Conservation (phyloP, 2,888 invertebrate species). For the Steromphala cineraria region DNA sequence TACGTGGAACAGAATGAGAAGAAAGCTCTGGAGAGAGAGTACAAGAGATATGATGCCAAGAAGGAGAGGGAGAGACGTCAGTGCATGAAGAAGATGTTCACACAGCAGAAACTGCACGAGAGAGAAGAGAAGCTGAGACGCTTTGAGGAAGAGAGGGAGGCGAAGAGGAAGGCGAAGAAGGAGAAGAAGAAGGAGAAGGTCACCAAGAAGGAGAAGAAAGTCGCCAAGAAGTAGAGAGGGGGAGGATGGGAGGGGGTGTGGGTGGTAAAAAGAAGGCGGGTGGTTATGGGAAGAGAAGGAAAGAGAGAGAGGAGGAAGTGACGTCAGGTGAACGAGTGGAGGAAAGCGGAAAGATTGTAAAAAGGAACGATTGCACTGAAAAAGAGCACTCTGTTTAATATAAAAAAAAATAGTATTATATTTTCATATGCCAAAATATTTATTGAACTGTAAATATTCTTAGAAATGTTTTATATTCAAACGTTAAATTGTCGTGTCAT, state of each 20-base stretch:
- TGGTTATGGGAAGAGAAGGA: neutral
- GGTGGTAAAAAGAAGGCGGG: neutral
- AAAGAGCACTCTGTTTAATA: no score
- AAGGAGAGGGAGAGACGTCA: neutral
- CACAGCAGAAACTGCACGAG: neutral
- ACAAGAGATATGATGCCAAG: neutral
- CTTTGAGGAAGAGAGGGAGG: neutral
- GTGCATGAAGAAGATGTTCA: neutral
- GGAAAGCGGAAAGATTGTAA: no score
- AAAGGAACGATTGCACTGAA: no score
- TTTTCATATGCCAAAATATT: no score
- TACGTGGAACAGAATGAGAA: neutral
- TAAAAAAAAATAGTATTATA: no score
- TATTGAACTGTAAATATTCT: no score
- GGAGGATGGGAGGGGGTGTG: neutral
- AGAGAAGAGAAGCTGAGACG: neutral
- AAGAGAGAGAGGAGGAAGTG: no score
- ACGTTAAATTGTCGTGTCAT: no score
- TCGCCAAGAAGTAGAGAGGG: neutral
- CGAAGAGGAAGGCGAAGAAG: neutral
- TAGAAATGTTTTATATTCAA: no score
- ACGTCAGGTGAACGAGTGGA: no score
- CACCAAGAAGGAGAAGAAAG: neutral
- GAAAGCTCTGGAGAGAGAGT: neutral
- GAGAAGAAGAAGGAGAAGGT: neutral